phyloP scores from a whole-genome alignment of 1,140 invertebrate genomes.

The Oncopodura yosiiana region DNA sequence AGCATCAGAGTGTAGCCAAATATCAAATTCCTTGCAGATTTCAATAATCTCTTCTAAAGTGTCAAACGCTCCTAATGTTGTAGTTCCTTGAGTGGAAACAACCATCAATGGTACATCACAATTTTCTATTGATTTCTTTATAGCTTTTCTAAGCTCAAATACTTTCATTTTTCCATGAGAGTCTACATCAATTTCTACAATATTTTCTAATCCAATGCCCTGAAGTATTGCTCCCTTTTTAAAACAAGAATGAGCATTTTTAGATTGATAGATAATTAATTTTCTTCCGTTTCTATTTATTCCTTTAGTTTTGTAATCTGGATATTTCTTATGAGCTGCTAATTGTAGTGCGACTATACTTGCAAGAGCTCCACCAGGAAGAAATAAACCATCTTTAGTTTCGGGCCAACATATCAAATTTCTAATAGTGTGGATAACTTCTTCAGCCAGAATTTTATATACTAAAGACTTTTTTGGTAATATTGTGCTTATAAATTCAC shows the following conservation, averaged over 20 bases:
- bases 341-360: constrained; percentile 90
- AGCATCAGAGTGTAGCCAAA: constrained; percentile 94
- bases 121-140: constrained; percentile 54
- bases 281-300: constrained; percentile 48
- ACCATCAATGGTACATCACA: constrained; percentile 73
- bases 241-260: constrained; percentile 88
- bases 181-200: constrained; percentile 60
- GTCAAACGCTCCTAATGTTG: constrained; percentile 72
- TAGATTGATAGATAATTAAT: constrained; percentile 68
- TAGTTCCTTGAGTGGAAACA: constrained; percentile 64
- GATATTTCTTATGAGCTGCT: constrained; percentile 64
- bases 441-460: background rate
- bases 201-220: constrained; percentile 66
- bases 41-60: constrained; percentile 67
- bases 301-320: no score
- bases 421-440: background rate
- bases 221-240: constrained; percentile 63
- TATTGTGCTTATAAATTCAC: background rate
- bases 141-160: constrained; percentile 56
- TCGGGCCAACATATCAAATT: constrained; percentile 26
- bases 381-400: constrained; percentile 80
- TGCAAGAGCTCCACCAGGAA: constrained; percentile 85
- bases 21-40: constrained; percentile 65
- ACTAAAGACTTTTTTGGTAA: background rate
- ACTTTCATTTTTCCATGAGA: constrained; percentile 64